A percentile compares a stretch with the other conserved stretches of the same genome.
Evolutionary conservation across 1,140 invertebrate species (phyloP).

Genomic region (Formica selysi): DNA sequence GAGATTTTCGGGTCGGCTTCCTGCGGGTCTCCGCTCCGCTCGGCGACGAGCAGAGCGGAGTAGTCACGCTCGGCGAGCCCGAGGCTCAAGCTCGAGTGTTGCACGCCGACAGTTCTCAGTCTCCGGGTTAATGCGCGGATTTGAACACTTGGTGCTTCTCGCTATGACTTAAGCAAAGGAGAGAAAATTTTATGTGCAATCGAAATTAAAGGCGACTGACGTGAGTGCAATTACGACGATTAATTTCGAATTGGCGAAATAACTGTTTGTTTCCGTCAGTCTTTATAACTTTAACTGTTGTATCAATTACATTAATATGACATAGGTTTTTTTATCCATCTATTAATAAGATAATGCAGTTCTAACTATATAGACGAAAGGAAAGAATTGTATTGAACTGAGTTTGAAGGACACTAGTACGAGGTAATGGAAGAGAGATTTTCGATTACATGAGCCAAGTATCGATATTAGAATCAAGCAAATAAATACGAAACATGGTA

Average conservation of each 20-base stretch:
- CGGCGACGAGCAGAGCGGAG: conserved; percentile 21
- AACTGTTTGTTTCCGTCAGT: neutral
- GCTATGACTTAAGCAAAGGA: neutral
- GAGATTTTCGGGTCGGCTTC: conserved; percentile 56
- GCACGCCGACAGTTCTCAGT: conserved; percentile 26
- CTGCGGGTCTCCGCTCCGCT: conserved; percentile 45
- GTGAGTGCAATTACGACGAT: neutral
- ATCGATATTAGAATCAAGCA: neutral
- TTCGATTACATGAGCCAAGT: neutral
- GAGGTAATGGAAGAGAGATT: neutral
- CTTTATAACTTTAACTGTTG: neutral
- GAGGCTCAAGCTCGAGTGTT: conserved; percentile 51
- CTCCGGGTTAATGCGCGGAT: conserved; percentile 34
- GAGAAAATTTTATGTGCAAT: neutral
- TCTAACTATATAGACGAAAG: too few relatives aligned
- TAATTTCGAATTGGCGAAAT: neutral
- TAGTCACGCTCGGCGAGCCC: conserved; percentile 56
- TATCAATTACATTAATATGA: neutral
- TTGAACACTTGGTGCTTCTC: conserved; percentile 26
- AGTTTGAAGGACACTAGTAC: neutral
- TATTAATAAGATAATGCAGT: too few relatives aligned
- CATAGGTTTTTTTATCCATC: neutral
- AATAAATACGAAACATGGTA: neutral
- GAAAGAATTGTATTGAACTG: neutral
- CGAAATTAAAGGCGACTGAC: conserved; percentile 5